phyloP scores from a whole-genome alignment of 2,113 vertebrate genomes.

The Phoxinus phoxinus region DNA sequence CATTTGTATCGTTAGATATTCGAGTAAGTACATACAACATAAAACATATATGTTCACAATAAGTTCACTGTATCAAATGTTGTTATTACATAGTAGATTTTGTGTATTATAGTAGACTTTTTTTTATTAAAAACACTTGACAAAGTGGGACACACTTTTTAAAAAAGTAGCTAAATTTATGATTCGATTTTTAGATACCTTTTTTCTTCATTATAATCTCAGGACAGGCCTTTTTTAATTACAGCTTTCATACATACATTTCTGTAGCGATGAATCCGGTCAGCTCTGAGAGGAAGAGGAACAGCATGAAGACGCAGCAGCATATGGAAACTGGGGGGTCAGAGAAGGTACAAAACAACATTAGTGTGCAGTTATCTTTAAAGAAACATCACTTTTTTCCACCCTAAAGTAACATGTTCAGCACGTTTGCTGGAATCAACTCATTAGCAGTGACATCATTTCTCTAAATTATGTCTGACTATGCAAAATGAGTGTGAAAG shows the following conservation, averaged over 20 bases:
- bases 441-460: neutral
- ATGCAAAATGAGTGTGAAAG: slow-evolving; percentile 8
- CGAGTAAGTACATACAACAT: too few species aligned
- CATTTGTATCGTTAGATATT: too few species aligned
- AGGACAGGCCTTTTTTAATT: neutral
- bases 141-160: too few species aligned
- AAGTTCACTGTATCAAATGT: too few species aligned
- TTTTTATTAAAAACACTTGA: too few species aligned
- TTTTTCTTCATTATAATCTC: neutral
- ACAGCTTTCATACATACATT: slow-evolving; percentile 84
- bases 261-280: slow-evolving; percentile 98
- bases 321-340: slow-evolving; percentile 90
- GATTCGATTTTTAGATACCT: neutral
- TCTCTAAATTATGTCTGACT: neutral
- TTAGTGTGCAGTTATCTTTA: too few species aligned
- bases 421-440: neutral
- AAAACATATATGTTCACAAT: too few species aligned
- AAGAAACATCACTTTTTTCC: too few species aligned
- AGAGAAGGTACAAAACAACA: slow-evolving; percentile 42
- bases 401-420: too few species aligned
- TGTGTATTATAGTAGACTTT: too few species aligned
- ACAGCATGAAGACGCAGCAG: slow-evolving; percentile 98
- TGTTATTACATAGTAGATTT: too few species aligned
- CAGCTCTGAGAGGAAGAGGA: slow-evolving; percentile 98
- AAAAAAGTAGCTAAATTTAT: neutral